Percentiles rank a stretch among this genome's conserved stretches.
phyloP scores from a whole-genome alignment of 2,888 invertebrate species.

The Metallyticus violacea region DNA sequence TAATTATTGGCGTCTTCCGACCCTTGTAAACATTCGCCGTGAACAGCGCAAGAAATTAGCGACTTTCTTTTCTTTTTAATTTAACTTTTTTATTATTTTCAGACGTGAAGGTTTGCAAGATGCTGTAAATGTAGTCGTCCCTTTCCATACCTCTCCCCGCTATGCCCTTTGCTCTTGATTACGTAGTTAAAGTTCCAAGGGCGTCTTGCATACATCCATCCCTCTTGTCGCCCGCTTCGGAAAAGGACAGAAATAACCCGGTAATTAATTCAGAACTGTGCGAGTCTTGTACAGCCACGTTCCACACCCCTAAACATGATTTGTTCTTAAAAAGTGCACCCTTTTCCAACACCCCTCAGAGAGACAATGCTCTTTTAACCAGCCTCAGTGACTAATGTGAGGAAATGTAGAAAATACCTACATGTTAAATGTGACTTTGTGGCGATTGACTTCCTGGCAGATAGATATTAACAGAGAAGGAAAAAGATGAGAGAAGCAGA shows the following conservation, averaged over 20 bases:
- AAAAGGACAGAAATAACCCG: not conserved
- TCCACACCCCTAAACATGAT: too few species aligned
- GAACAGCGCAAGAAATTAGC: slow-evolving; percentile 7
- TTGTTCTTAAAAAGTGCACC: too few species aligned
- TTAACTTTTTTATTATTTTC: not conserved
- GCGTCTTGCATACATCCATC: not conserved
- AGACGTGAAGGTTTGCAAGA: not conserved
- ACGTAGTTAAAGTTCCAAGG: not conserved
- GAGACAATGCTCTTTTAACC: too few species aligned
- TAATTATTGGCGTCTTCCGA: not conserved
- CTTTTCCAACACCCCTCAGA: too few species aligned
- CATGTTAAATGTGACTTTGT: too few species aligned
- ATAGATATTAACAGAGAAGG: too few species aligned
- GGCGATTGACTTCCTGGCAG: too few species aligned
- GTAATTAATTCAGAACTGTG: not conserved
- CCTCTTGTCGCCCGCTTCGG: not conserved
- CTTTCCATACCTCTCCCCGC: not conserved
- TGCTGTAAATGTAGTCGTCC: not conserved
- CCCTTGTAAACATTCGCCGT: not conserved
- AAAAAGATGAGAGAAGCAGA: too few species aligned
- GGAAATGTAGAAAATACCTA: too few species aligned
- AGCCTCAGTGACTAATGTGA: too few species aligned
- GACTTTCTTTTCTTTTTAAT: slow-evolving; percentile 6
- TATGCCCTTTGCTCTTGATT: not conserved
- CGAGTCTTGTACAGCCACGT: too few species aligned